These are phyloP conservation scores for Salvelinus alpinus DNA, from an alignment of 2,113 vertebrate species.

Conservation along the genomic window DNA sequence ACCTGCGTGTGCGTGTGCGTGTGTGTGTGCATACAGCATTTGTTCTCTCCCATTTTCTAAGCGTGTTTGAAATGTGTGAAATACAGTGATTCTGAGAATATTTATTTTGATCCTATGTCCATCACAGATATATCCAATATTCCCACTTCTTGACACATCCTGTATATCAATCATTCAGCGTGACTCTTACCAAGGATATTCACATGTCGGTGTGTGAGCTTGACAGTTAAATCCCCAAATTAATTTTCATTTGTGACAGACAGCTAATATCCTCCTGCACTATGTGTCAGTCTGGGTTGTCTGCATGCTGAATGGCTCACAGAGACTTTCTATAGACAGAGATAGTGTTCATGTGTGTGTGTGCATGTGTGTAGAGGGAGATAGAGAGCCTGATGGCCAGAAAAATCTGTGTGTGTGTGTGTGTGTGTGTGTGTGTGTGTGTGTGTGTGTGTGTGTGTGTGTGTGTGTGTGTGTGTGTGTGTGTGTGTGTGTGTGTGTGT, in stretches of 20 bases:
- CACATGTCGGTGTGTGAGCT: neutral
- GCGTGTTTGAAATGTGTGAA: too few species aligned
- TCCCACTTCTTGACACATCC: constrained; percentile 9
- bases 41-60: too few species aligned
- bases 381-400: neutral
- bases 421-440: neutral
- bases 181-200: constrained; percentile 19
- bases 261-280: constrained; percentile 17
- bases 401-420: neutral
- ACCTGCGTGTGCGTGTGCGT: too few species aligned
- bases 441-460: neutral
- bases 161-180: neutral
- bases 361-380: neutral
- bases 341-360: neutral
- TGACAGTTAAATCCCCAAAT: neutral
- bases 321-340: neutral
- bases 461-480: neutral
- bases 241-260: constrained; percentile 6
- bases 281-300: neutral
- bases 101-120: too few species aligned
- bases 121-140: neutral
- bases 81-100: too few species aligned
- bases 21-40: too few species aligned
- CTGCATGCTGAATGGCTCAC: neutral
- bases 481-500: neutral